Percentiles rank a stretch among this genome's conserved stretches.
Evolutionary conservation across 2,113 vertebrate genomes (phyloP).

Genomic region (Aviceda subcristata): DNA sequence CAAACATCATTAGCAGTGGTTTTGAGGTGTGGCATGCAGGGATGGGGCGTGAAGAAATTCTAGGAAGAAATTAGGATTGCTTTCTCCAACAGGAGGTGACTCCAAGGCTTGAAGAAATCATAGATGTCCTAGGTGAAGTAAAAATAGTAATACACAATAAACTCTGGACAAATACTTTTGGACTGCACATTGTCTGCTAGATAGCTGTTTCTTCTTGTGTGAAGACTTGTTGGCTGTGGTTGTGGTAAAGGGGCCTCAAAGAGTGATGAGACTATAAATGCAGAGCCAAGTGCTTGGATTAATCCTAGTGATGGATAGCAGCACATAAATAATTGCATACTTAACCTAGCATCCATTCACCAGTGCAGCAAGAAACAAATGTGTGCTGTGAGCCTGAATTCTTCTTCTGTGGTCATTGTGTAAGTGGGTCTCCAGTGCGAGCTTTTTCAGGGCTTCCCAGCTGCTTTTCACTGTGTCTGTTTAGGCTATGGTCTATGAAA

Average conservation of each 20-base stretch:
- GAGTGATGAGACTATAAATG: not conserved
- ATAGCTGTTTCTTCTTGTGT: not conserved
- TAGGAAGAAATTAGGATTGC: not conserved
- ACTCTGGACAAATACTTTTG: not conserved
- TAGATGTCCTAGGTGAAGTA: not conserved
- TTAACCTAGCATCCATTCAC: not conserved
- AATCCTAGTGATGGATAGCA: not conserved
- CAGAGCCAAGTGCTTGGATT: not conserved
- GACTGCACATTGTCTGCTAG: not conserved
- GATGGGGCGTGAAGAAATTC: not conserved
- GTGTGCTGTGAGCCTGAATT: not conserved
- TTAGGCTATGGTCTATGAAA: rapidly evolving
- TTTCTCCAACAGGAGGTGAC: not conserved
- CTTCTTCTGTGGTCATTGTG: not conserved
- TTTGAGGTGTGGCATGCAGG: not conserved
- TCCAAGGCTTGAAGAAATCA: not conserved
- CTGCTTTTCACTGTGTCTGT: rapidly evolving
- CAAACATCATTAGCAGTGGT: not conserved
- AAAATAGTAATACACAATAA: not conserved
- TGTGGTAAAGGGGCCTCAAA: not conserved
- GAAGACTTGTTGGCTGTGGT: not conserved
- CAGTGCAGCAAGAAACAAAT: not conserved
- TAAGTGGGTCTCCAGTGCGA: not conserved
- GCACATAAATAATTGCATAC: not conserved
- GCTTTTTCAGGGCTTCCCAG: not conserved